These are phyloP conservation scores for Polyodon spathula DNA, from an alignment of 2,113 vertebrate genomes.

Conservation along the genomic window DNA sequence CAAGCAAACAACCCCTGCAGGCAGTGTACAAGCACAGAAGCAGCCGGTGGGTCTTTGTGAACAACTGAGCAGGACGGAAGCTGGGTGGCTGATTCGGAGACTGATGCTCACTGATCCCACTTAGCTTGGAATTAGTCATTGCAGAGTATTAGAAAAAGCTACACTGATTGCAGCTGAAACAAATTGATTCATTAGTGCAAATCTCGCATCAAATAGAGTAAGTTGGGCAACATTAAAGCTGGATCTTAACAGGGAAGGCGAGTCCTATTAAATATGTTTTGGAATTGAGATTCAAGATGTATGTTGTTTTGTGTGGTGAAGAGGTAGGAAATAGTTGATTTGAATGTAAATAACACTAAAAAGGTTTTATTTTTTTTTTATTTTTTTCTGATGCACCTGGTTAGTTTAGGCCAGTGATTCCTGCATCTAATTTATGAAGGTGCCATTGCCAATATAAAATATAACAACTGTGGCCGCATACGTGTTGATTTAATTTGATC, in stretches of 20 bases:
- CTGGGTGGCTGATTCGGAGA: background rate
- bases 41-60: no score
- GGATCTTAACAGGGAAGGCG: no score
- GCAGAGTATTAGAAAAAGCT: background rate
- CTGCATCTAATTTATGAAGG: no score
- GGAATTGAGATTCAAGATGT: background rate
- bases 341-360: background rate
- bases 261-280: background rate
- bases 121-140: background rate
- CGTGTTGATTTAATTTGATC: no score
- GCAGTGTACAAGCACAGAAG: no score
- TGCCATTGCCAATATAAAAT: no score
- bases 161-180: background rate
- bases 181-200: background rate
- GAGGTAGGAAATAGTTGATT: background rate
- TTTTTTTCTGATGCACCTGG: background rate
- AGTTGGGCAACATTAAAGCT: background rate
- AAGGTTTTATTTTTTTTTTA: background rate
- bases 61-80: no score
- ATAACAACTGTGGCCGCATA: no score
- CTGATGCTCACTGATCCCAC: background rate
- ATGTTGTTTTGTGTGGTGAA: no score
- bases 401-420: background rate
- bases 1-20: no score
- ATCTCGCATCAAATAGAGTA: background rate